These are phyloP conservation scores for Galeruca laticollis DNA, from an alignment of 2,888 invertebrate species.

Conservation along the genomic window DNA sequence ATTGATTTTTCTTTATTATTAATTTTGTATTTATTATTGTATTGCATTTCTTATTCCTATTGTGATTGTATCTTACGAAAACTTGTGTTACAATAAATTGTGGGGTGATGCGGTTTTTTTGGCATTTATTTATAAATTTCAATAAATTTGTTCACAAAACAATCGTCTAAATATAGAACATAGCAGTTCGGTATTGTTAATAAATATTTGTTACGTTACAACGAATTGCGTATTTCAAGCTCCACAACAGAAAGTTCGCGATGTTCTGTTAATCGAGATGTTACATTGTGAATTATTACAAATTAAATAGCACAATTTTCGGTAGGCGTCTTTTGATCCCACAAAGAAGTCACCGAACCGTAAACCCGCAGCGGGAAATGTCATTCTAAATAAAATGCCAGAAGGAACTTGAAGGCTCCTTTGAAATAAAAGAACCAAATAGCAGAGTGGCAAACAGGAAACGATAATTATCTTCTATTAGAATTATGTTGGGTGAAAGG, in stretches of 20 bases:
- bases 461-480: not conserved
- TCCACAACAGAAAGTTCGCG: not conserved
- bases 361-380: not conserved
- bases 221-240: not conserved
- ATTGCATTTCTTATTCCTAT: too few species aligned
- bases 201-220: too few species aligned
- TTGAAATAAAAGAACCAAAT: not conserved
- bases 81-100: too few species aligned
- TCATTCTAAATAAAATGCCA: slow-evolving; percentile 10
- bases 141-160: too few species aligned
- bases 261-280: not conserved
- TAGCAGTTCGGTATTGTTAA: not conserved
- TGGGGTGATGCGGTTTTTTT: too few species aligned
- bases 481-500: not conserved
- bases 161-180: too few species aligned
- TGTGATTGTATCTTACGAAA: too few species aligned
- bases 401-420: not conserved
- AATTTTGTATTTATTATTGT: too few species aligned
- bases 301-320: slow-evolving; percentile 1
- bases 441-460: not conserved
- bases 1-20: too few species aligned
- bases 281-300: not conserved
- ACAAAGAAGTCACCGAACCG: slow-evolving; percentile 6
- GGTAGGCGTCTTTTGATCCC: not conserved
- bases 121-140: too few species aligned